A percentile compares a stretch with the other conserved stretches of the same genome.
Evolutionary conservation across 2,797 vertebrate genomes (phyloP).

Genomic region (Brachymystax lenok): DNA sequence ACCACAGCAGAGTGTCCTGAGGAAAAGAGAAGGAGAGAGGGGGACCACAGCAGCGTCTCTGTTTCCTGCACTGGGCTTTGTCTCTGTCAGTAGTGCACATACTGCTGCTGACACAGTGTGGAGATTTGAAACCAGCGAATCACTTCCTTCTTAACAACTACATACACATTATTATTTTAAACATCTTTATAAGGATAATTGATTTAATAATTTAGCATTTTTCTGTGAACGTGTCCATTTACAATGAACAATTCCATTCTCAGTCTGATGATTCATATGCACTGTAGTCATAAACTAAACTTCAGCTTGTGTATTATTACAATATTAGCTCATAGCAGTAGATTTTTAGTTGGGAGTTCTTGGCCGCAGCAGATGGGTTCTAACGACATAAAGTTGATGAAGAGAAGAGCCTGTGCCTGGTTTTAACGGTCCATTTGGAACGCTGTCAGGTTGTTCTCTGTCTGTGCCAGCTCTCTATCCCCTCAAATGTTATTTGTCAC

Average conservation of each 20-base stretch:
- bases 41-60: too few relatives aligned
- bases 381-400: neutral
- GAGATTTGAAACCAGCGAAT: neutral
- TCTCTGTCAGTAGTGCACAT: neutral
- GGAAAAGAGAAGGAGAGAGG: too few relatives aligned
- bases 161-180: neutral
- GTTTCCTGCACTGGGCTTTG: too few relatives aligned
- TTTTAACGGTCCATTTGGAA: neutral
- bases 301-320: neutral
- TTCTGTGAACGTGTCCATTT: neutral
- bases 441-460: neutral
- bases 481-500: too few relatives aligned
- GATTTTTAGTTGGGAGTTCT: constrained; percentile 3
- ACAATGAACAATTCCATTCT: neutral
- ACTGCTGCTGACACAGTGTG: constrained; percentile 10
- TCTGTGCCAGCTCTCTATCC: neutral
- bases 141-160: neutral
- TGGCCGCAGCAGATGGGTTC: neutral
- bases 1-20: too few relatives aligned
- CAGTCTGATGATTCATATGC: neutral
- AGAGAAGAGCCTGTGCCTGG: neutral
- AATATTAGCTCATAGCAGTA: neutral
- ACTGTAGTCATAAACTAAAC: neutral
- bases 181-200: neutral
- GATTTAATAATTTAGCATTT: neutral